Base-by-base conservation (phyloP, 2,113 vertebrate genomes). In the Dascyllus trimaculatus region DNA sequence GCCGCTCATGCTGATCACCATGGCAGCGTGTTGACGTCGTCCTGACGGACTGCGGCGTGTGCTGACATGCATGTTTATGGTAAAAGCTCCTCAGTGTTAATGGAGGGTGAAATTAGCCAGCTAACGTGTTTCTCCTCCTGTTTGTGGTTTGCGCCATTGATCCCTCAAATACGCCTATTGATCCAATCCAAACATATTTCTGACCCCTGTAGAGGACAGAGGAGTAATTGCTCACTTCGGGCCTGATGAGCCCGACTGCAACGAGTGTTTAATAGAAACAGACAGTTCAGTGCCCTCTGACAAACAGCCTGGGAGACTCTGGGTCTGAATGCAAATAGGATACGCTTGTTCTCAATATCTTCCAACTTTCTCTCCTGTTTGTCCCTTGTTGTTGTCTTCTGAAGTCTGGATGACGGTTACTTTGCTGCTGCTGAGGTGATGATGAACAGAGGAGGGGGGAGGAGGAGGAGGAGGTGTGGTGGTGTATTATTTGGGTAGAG, bases 241-340 rank as follows among this genome's bases (percentile, higher is more conserved):
- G 56, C 69, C 52, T 49, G 73, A 85, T 78, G 71, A 78, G 75
- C 45, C 17, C 25, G 75, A 85, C 64, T 78, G 78, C 54, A 25
- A 61, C 1, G 51, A 80, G 80, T 59, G 85, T 81, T 49, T 85
- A 68, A 89, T 74, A 52, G 63, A 87, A 88, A 80, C 66, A 74
- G 87, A 87, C 86, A 87, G 80, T 71, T 80, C 46, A 51, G 70
- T 45, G 79, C 32, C 76, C 76, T 78, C 51, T 74, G 76, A 85
- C 75, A 82, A 84, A 78, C 79, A 78, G 81, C 71, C 69, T 29
- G 73, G 32, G 29, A 85, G 38, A 21, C 65, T 62, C 73, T 5
- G 22, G 67, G 29, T 58, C 54, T 58, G 87, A 88, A 89, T 90
- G 80, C 79, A 85, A 89, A 91, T 86, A 57, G 9, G 29, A 58